A percentile compares a stretch with the other conserved stretches of the same genome.
These are phyloP conservation scores for Oxygymnocypris stewartii DNA, from an alignment of 2,113 vertebrate genomes.

Conservation along the genomic window DNA sequence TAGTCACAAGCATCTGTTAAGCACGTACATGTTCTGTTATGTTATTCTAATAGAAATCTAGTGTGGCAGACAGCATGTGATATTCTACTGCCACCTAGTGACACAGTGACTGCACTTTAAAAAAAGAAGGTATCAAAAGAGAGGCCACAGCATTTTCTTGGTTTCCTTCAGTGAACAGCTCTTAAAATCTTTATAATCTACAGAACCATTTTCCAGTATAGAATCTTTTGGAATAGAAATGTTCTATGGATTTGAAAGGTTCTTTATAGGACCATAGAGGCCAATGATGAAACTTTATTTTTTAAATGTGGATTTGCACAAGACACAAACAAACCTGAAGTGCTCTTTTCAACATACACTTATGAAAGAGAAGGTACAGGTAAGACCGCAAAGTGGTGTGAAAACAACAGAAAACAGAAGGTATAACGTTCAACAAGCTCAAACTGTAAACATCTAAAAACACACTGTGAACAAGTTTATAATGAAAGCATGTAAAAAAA, in stretches of 20 bases:
- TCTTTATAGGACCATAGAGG: not conserved
- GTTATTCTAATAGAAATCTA: not conserved
- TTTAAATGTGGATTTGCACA: too few species aligned
- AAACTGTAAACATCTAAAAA: not conserved
- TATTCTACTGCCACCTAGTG: slow-evolving; percentile 23
- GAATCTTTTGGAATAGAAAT: not conserved
- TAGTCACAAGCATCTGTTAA: slow-evolving; percentile 2
- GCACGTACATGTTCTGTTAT: not conserved
- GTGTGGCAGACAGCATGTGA: not conserved
- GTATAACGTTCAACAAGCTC: not conserved
- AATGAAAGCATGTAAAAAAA: not conserved
- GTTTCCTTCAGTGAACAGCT: not conserved
- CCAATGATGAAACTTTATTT: too few species aligned
- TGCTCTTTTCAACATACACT: not conserved
- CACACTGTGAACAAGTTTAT: not conserved
- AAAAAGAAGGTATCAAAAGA: not conserved
- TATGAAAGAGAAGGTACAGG: not conserved
- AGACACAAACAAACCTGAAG: not conserved
- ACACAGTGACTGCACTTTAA: not conserved
- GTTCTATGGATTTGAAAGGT: not conserved
- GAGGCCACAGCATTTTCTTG: not conserved
- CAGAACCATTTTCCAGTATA: not conserved
- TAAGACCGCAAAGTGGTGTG: not conserved
- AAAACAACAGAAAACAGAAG: not conserved
- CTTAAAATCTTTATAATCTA: not conserved